Conservation (phyloP, 1,140 invertebrate species). For the Penaeus indicus region DNA sequence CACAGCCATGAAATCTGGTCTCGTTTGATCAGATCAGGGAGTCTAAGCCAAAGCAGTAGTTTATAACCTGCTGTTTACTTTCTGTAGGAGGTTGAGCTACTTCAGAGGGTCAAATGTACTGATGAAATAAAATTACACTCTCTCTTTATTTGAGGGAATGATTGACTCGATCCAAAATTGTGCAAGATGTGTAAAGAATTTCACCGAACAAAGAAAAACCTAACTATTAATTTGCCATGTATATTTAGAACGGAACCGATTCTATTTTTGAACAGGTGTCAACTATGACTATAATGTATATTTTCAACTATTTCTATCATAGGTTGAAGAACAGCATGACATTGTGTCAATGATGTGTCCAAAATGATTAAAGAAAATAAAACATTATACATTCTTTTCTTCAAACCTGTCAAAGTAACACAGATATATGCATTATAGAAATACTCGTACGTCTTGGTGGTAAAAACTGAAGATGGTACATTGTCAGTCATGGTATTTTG, state of each 20-base stretch:
- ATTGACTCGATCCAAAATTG: too few species aligned
- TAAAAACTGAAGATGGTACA: background rate
- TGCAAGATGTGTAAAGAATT: too few species aligned
- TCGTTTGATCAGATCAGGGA: too few species aligned
- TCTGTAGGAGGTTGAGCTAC: too few species aligned
- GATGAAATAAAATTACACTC: too few species aligned
- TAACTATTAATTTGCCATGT: constrained; percentile 49
- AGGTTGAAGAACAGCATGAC: constrained; percentile 62
- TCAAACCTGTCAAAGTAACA: background rate
- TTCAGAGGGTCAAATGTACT: too few species aligned
- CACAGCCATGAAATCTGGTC: too few species aligned
- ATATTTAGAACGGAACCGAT: constrained; percentile 52
- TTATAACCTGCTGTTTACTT: too few species aligned
- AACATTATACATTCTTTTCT: constrained; percentile 31
- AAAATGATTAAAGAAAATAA: constrained; percentile 62
- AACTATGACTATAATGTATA: constrained; percentile 62
- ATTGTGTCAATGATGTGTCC: constrained; percentile 64
- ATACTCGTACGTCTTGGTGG: background rate
- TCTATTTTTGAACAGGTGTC: constrained; percentile 63
- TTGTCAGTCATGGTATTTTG: too few species aligned
- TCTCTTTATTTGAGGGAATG: too few species aligned
- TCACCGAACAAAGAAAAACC: constrained; percentile 22
- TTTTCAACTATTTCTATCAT: constrained; percentile 66
- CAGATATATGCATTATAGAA: background rate
- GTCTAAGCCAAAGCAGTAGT: too few species aligned